Evolutionary conservation across 2,797 vertebrate species (phyloP).

Genomic region (Petrocephalus sullivani): DNA sequence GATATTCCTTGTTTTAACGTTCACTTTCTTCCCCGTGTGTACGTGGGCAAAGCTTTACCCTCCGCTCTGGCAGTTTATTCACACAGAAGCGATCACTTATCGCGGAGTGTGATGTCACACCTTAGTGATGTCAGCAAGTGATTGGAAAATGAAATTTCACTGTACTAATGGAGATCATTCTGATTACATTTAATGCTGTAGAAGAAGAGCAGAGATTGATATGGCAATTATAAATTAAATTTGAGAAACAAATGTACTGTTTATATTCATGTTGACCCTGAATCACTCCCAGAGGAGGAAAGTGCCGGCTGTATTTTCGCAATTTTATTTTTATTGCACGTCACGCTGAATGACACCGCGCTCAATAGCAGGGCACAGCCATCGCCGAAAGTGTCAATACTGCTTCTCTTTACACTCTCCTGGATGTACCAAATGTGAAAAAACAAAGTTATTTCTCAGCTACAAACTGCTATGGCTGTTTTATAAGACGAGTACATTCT

Average conservation of each 20-base stretch:
- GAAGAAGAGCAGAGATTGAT: neutral
- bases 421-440: neutral
- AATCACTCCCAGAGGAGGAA: neutral
- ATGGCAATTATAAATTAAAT: neutral
- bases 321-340: neutral
- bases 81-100: neutral
- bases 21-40: neutral
- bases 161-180: neutral
- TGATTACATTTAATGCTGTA: conserved; percentile 2
- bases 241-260: neutral
- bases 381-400: neutral
- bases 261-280: neutral
- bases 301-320: neutral
- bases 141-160: neutral
- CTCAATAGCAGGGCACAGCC: neutral
- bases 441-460: neutral
- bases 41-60: neutral
- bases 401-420: neutral
- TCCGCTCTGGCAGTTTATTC: neutral
- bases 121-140: neutral
- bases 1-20: neutral
- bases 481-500: neutral
- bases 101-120: neutral
- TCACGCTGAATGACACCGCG: neutral
- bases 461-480: neutral